phyloP scores from a whole-genome alignment of 2,113 vertebrate genomes.

The Ammodytes dubius region DNA sequence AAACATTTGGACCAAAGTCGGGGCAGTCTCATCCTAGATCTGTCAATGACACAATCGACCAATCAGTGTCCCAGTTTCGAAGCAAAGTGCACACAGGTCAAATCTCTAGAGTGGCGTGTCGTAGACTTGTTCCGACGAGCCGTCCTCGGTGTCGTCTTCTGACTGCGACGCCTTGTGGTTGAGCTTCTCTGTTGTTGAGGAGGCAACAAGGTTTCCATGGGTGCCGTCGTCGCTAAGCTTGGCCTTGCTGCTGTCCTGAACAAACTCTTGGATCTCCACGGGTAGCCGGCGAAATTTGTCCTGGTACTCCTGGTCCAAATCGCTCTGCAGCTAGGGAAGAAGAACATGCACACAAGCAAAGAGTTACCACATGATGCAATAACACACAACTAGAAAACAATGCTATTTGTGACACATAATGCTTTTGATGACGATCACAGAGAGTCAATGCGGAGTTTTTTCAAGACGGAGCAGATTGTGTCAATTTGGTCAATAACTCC shows the following conservation, averaged over 20 bases:
- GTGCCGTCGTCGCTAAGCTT: slow-evolving; percentile 87
- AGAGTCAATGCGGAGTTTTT: not conserved
- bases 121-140: slow-evolving; percentile 89
- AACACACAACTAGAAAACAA: not conserved
- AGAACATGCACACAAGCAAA: not conserved
- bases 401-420: not conserved
- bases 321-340: slow-evolving; percentile 90
- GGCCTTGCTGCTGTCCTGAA: slow-evolving; percentile 95
- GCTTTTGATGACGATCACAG: not conserved
- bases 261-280: slow-evolving; percentile 97
- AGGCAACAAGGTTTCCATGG: slow-evolving; percentile 74
- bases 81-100: slow-evolving; percentile 4
- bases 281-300: slow-evolving; percentile 98
- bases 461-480: not conserved
- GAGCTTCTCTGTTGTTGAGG: slow-evolving; percentile 86
- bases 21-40: slow-evolving; percentile 57
- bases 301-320: slow-evolving; percentile 98
- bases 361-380: not conserved
- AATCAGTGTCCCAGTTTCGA: slow-evolving; percentile 60
- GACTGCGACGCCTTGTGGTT: slow-evolving; percentile 90
- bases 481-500: not conserved
- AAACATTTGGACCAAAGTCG: slow-evolving; percentile 60
- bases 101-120: slow-evolving; percentile 91
- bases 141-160: slow-evolving; percentile 90
- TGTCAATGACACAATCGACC: slow-evolving; percentile 56